Evolutionary conservation across 1,140 invertebrate genomes (phyloP), one percentile per base, ranked within the genome.

Genomic region (Dryas iulia): DNA sequence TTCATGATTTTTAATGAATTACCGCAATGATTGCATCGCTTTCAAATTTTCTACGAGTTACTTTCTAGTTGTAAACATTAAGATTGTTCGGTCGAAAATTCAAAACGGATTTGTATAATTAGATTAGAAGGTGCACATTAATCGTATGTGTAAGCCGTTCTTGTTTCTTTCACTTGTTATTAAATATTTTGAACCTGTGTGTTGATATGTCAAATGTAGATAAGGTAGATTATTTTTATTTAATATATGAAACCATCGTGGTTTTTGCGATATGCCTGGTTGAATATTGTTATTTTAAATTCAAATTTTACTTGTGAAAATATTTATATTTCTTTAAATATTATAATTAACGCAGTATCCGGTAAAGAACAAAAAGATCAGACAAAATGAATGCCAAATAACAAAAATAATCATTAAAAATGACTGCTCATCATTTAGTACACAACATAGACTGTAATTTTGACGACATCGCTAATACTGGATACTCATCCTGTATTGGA

Each of bases 61-160:
- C 83, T 87, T 87, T 87, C 85, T 85, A 83, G 78, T 82, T 84
- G 81, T 86, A 86, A 81, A 86, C 73, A 82, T n/a, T 78, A 71
- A 74, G 71, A 77, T 82, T 82, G 83, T 79, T 80, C 76, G 68
- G 74, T 73, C 68, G 71, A 68, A 76, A 79, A 73, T 74, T 74
- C 26, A 66, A 70, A 78, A 76, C 53, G 60, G 69, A 69, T 79
- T 77, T 67, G 68, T 76, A 68, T 78, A 77, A 79, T 73, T 76
- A 72, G 61, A 76, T 74, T 74, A 73, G 69, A 72, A 65, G 39
- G 68, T 70, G 31, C 52, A 35, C 58, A 64, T 60, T 68, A 57
- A 63, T 47, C n/a, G 56, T 66, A 61, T 24, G 53, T 57, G 31
- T 61, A 33, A 67, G 52, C 58, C 62, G 31, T 54, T 33, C 39